phyloP scores from a whole-genome alignment of 2,113 vertebrate species.

The Cathartes aura region DNA sequence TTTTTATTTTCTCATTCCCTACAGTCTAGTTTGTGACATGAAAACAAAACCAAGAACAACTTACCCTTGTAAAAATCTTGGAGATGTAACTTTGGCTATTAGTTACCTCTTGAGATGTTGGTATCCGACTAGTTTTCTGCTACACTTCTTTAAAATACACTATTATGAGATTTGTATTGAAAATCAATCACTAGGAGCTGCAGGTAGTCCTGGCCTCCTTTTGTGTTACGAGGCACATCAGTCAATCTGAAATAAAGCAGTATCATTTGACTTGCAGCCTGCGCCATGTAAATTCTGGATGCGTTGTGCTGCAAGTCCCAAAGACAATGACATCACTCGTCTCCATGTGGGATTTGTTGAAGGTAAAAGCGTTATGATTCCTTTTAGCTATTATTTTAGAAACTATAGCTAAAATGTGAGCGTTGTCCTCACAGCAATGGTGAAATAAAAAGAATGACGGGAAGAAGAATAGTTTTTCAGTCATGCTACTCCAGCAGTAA shows the following conservation, averaged over 20 bases:
- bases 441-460: not conserved
- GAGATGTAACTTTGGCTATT: not conserved
- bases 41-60: not conserved
- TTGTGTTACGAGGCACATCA: not conserved
- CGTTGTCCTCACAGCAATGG: not conserved
- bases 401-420: rapidly evolving
- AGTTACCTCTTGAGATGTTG: not conserved
- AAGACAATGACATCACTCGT: not conserved
- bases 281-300: not conserved
- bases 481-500: not conserved
- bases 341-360: not conserved
- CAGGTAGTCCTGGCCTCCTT: slow-evolving; percentile 13
- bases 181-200: not conserved
- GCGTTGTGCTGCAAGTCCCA: not conserved
- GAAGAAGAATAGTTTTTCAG: not conserved
- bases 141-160: not conserved
- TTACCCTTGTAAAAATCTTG: not conserved
- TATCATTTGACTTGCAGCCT: not conserved
- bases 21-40: not conserved
- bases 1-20: not conserved
- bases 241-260: not conserved
- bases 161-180: not conserved
- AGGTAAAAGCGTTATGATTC: not conserved
- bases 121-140: not conserved
- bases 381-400: not conserved